Evolutionary conservation across 1,140 invertebrate species (phyloP).

Genomic region (Lasioglossum albipes): DNA sequence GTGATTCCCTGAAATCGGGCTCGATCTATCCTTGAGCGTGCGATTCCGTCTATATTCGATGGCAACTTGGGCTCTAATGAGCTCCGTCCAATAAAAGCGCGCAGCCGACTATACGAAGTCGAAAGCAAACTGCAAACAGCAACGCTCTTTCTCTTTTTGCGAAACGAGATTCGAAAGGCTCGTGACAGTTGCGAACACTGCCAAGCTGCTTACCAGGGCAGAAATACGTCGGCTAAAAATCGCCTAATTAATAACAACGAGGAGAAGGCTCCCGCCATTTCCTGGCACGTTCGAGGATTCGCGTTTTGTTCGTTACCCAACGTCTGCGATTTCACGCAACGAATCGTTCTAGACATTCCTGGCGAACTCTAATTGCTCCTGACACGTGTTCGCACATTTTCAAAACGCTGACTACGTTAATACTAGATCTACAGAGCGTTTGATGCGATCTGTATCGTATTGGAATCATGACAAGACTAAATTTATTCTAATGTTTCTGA

Average conservation of each 20-base stretch:
- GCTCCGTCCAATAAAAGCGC: background rate
- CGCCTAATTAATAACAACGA: constrained; percentile 6
- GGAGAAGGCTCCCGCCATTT: background rate
- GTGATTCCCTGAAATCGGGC: background rate
- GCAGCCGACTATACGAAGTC: too few relatives aligned
- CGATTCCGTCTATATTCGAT: background rate
- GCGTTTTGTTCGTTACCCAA: background rate
- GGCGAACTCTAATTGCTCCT: too few relatives aligned
- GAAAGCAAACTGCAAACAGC: background rate
- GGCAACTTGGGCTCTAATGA: too few relatives aligned
- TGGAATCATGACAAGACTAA: too few relatives aligned
- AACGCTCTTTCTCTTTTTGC: background rate
- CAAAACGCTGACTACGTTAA: too few relatives aligned
- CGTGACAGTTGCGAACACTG: too few relatives aligned
- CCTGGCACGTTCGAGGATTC: background rate
- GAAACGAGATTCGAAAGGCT: constrained; percentile 24
- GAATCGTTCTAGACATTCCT: too few relatives aligned
- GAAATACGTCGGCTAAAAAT: constrained; percentile 25
- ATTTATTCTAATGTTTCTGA: too few relatives aligned
- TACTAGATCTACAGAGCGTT: too few relatives aligned
- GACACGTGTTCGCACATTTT: too few relatives aligned
- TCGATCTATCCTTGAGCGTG: background rate
- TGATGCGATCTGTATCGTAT: too few relatives aligned
- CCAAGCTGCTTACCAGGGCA: background rate
- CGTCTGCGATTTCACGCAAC: background rate